Evolutionary conservation across 2,888 invertebrate species (phyloP).

Genomic region (Hylaea fasciaria): DNA sequence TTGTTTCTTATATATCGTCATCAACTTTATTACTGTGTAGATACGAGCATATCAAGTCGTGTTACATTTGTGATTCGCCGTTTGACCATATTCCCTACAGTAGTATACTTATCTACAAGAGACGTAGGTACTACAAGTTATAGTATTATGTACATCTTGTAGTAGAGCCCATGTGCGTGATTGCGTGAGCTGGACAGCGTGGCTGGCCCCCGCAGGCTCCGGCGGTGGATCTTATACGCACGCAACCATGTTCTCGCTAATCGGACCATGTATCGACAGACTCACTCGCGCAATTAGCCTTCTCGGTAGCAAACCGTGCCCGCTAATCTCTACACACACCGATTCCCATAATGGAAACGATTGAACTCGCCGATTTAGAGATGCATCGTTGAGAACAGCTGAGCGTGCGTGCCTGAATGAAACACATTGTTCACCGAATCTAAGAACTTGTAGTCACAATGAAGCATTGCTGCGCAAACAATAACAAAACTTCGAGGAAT

Average conservation of each 20-base stretch:
- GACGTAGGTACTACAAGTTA: background rate
- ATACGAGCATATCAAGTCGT: too few species aligned
- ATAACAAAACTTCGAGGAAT: too few species aligned
- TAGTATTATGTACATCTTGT: background rate
- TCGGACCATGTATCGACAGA: slow-evolving; percentile 70
- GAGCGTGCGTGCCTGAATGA: background rate
- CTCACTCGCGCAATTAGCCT: slow-evolving; percentile 72
- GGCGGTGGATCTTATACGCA: slow-evolving; percentile 67
- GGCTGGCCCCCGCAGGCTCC: slow-evolving; percentile 54
- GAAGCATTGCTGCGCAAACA: background rate
- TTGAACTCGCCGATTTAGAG: slow-evolving; percentile 36
- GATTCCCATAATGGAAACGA: slow-evolving; percentile 27
- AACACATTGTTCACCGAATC: slow-evolving; percentile 1
- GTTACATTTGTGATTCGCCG: background rate
- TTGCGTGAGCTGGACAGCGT: slow-evolving; percentile 61
- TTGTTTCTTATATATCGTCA: background rate
- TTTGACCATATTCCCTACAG: background rate
- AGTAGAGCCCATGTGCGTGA: slow-evolving; percentile 57
- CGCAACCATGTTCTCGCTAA: slow-evolving; percentile 77
- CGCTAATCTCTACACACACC: slow-evolving; percentile 50
- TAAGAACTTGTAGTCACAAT: background rate
- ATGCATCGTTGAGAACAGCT: slow-evolving; percentile 6
- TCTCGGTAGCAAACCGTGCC: slow-evolving; percentile 66
- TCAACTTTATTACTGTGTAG: background rate
- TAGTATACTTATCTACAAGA: background rate